Conservation (phyloP, 2,113 vertebrate species). For the Notothenia rossii region DNA sequence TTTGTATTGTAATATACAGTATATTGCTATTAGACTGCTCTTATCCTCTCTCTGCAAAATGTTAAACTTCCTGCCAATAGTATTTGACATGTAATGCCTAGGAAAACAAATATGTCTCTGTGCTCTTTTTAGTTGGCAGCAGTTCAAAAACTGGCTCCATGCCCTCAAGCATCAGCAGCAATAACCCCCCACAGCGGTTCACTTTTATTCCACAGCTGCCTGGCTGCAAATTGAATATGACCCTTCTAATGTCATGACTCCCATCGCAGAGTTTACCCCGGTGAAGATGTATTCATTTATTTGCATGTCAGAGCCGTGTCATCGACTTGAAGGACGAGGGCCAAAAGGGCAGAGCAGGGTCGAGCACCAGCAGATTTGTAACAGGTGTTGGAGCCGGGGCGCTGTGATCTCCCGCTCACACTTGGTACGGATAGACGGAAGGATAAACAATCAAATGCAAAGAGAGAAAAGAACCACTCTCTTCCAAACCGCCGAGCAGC, state of each 20-base stretch:
- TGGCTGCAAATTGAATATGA: conserved; percentile 29
- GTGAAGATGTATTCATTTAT: conserved; percentile 50
- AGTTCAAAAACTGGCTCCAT: conserved; percentile 54
- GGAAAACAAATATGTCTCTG: conserved; percentile 64
- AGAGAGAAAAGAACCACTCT: conserved; percentile 45
- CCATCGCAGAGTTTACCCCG: conserved; percentile 23
- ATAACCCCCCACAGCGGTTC: conserved; percentile 22
- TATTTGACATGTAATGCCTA: conserved; percentile 54
- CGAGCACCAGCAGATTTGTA: conserved; percentile 59
- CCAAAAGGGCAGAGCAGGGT: conserved; percentile 33
- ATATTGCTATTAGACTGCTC: conserved; percentile 26
- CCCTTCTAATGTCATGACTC: conserved; percentile 18
- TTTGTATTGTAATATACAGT: conserved; percentile 39
- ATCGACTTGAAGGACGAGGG: conserved; percentile 43
- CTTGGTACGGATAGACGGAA: conserved; percentile 61
- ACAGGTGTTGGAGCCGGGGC: conserved; percentile 65
- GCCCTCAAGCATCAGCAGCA: conserved; percentile 45
- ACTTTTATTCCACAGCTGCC: conserved; percentile 29
- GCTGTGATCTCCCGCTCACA: conserved; percentile 38
- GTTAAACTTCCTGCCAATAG: conserved; percentile 37
- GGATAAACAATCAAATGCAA: conserved; percentile 57
- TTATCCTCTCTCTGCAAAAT: conserved; percentile 10
- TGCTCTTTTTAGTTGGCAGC: conserved; percentile 56
- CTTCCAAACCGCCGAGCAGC: conserved; percentile 17
- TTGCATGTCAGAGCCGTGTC: conserved; percentile 38